Conservation (phyloP, 2,888 invertebrate species). For the Drosophila pullipes region DNA sequence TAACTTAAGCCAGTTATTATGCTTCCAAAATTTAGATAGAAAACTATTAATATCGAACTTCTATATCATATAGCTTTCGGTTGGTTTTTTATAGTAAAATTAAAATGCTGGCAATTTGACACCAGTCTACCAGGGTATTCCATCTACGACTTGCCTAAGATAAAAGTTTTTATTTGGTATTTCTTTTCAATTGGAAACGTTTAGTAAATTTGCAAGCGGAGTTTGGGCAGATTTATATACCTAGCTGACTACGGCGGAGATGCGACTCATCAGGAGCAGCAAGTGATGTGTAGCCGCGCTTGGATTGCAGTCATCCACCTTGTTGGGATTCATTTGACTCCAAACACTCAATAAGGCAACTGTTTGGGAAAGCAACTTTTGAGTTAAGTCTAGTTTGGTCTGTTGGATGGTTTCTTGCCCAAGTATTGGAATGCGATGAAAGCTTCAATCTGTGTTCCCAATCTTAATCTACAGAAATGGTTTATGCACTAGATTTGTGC, state of each 20-base stretch:
- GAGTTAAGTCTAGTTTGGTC: neutral
- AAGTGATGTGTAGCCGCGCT: neutral
- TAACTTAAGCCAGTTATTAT: neutral
- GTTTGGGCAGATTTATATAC: neutral
- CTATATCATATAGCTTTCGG: neutral
- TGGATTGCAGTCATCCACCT: neutral
- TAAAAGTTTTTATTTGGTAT: neutral
- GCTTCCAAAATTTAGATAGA: neutral
- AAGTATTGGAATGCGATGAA: neutral
- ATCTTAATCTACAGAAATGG: neutral
- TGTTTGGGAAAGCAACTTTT: neutral
- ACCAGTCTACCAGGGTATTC: neutral
- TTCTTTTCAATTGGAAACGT: neutral
- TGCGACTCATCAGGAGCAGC: neutral
- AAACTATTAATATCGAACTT: neutral
- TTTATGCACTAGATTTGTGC: neutral
- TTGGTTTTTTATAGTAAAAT: neutral
- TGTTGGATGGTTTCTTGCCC: neutral
- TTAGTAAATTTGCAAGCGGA: neutral
- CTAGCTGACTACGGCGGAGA: no score
- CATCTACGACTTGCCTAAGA: neutral
- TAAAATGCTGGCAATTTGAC: neutral
- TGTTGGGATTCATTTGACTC: neutral
- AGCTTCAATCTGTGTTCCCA: neutral
- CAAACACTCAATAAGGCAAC: neutral